A percentile compares a stretch with the other conserved stretches of the same genome.
Conservation (phyloP, 2,797 vertebrate genomes). For the Tamandua tetradactyla region DNA sequence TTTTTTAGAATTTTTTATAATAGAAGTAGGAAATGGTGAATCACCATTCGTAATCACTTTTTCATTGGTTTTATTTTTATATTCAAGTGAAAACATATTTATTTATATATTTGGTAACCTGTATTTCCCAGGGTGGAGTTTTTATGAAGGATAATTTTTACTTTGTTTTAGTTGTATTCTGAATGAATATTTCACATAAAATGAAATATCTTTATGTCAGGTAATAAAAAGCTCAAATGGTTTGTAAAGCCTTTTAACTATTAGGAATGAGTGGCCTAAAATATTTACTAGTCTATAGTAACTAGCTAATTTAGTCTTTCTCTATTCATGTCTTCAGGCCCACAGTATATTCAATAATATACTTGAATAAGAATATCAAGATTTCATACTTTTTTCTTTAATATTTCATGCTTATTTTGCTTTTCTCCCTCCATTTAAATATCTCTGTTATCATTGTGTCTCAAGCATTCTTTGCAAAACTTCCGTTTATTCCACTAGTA, state of each 20-base stretch:
- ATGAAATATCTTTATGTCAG: neutral
- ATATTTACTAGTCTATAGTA: neutral
- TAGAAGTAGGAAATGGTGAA: conserved; percentile 17
- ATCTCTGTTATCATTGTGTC: neutral
- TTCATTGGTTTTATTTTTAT: conserved; percentile 40
- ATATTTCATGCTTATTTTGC: neutral
- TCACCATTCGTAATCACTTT: neutral
- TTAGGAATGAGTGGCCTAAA: neutral
- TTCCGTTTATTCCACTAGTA: neutral
- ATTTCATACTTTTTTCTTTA: neutral
- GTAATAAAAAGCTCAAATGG: neutral
- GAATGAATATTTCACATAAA: neutral
- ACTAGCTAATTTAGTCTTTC: neutral
- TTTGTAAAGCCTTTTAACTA: neutral
- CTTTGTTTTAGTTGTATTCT: conserved; percentile 23
- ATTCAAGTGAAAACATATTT: neutral
- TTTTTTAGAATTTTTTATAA: conserved; percentile 37
- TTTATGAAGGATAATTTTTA: conserved; percentile 40
- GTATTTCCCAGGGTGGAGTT: conserved; percentile 40
- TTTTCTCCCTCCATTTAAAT: neutral
- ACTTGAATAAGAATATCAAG: conserved; percentile 30
- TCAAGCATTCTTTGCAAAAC: conserved; percentile 25
- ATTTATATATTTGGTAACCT: conserved; percentile 27
- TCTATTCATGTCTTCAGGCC: neutral
- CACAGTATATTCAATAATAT: neutral